These are phyloP conservation scores for Brenthis ino DNA, from an alignment of 2,888 invertebrate genomes.

Conservation along the genomic window DNA sequence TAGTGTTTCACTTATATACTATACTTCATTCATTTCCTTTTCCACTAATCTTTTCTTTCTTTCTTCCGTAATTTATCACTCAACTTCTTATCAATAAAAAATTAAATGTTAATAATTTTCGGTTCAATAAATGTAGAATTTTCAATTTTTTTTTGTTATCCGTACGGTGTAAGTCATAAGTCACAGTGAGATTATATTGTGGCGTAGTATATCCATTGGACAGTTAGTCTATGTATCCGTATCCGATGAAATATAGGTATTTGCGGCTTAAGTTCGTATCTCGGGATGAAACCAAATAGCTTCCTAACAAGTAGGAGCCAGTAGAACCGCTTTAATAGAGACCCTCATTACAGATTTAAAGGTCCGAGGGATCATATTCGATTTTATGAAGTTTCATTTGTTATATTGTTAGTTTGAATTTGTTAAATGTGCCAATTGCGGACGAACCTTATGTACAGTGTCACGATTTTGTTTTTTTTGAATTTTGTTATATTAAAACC, in stretches of 20 bases:
- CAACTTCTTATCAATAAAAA: too few relatives aligned
- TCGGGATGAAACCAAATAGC: slow-evolving; percentile 33
- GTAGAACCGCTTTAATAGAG: slow-evolving; percentile 34
- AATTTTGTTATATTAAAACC: too few relatives aligned
- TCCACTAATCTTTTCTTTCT: too few relatives aligned
- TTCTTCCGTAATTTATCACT: too few relatives aligned
- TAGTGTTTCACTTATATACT: too few relatives aligned
- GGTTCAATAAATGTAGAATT: too few relatives aligned
- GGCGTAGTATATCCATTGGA: slow-evolving; percentile 4
- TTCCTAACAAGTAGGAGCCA: slow-evolving; percentile 30
- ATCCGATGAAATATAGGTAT: slow-evolving; percentile 27
- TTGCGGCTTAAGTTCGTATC: slow-evolving; percentile 27
- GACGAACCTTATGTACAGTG: not conserved
- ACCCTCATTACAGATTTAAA: slow-evolving; percentile 34
- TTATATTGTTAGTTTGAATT: slow-evolving; percentile 15
- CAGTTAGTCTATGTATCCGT: slow-evolving; percentile 13
- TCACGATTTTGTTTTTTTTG: too few relatives aligned
- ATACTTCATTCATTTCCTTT: too few relatives aligned
- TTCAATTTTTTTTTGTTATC: not conserved
- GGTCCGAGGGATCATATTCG: slow-evolving; percentile 24
- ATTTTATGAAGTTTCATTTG: slow-evolving; percentile 11
- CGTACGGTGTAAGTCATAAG: slow-evolving; percentile 3
- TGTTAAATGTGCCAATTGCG: not conserved
- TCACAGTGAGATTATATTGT: slow-evolving; percentile 11
- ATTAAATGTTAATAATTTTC: too few relatives aligned